Evolutionary conservation across 2,113 vertebrate genomes (phyloP).

Genomic region (Spermophilus dauricus): DNA sequence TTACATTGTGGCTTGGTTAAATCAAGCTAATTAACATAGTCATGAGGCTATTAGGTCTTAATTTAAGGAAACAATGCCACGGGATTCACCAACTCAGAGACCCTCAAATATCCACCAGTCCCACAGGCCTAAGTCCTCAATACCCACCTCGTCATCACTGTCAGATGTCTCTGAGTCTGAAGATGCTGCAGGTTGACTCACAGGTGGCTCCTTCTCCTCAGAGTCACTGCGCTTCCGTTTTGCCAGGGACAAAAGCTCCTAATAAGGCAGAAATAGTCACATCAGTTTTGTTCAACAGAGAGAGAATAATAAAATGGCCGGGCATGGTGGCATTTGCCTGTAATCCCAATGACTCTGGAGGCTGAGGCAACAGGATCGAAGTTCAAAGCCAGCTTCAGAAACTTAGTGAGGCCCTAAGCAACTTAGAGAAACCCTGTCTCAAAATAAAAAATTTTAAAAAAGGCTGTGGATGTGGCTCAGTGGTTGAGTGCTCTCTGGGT

Average conservation of each 20-base stretch:
- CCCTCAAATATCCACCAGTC: not conserved
- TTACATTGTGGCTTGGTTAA: no score
- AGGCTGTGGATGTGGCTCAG: no score
- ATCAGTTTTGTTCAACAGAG: conserved; percentile 58
- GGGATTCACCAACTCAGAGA: not conserved
- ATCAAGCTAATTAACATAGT: no score
- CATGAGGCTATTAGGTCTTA: no score
- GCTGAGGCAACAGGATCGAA: no score
- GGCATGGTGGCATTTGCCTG: no score
- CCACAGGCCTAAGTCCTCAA: not conserved
- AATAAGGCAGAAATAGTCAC: conserved; percentile 46
- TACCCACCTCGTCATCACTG: conserved; percentile 96
- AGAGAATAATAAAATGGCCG: not conserved
- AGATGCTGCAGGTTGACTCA: conserved; percentile 96
- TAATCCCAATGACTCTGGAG: no score
- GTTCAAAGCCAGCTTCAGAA: no score
- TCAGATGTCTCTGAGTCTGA: conserved; percentile 98
- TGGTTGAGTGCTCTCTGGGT: no score
- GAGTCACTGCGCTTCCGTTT: conserved; percentile 98
- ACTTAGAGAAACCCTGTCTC: no score
- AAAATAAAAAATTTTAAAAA: no score
- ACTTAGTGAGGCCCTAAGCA: no score
- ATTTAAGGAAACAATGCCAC: not conserved
- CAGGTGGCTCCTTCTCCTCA: conserved; percentile 96
- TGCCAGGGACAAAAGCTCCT: conserved; percentile 97